Base-by-base conservation (phyloP, 2,797 vertebrate genomes). In the Fratercula arctica region DNA sequence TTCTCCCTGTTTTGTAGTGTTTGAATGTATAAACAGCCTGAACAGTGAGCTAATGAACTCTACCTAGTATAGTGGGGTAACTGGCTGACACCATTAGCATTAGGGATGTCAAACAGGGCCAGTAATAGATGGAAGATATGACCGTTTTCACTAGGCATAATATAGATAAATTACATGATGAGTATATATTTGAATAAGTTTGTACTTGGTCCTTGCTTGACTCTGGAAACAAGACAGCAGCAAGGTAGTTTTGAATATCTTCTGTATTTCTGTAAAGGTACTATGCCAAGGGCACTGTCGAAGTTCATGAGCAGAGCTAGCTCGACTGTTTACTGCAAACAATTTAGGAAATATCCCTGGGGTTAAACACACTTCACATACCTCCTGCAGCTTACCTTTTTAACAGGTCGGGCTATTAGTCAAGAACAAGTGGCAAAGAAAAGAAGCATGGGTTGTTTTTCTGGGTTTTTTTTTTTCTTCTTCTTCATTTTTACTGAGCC, bases 101-200 rank as follows among this genome's bases (percentile, higher is more conserved):
- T 19, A 46, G 24, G 25, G 54, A 6, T 56, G 33, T 8, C 16
- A 1, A 51, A 29, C 26, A 67, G 23, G n/a, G 12, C 11, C 59
- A 25, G n/a, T 33, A 63, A 77, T 0, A 82, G 46, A 19, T 25
- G 61, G 51, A 37, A 83, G 33, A 11, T 28, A 11, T 0, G 1
- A 31, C 24, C 5, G 4, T 74, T 94, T 77, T 70, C 39, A 57
- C 19, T n/a, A 41, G n/a, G 28, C 9, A 16, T 26, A 53, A n/a
- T 67, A 31, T 1, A 68, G 54, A 45, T 46, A 66, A 67, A 76
- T 80, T 48, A 28, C 15, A 51, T 3, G 6, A 21, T 69, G 10
- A 50, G 37, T 41, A 4, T 6, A 1, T 78, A 24, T 51, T 64
- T 33, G 29, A 37, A 1, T 50, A 39, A 67, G 26, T 50, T 61